phyloP scores from a whole-genome alignment of 2,888 invertebrate species.

The Orthosia incerta region DNA sequence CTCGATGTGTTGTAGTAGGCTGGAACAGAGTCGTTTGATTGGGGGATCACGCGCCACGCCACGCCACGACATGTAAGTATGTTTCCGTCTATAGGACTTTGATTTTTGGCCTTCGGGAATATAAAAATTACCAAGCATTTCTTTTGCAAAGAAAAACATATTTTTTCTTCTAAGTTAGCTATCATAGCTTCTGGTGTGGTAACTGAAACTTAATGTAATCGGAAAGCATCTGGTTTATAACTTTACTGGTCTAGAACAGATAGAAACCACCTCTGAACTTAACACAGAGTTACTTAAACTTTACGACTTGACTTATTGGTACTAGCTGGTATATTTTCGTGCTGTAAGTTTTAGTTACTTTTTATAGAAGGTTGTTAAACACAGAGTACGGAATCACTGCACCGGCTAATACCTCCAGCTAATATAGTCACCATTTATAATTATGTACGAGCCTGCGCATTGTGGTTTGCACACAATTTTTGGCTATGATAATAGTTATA shows the following conservation, averaged over 20 bases:
- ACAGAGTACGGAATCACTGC: background rate
- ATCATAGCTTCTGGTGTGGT: background rate
- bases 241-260: slow-evolving; percentile 37
- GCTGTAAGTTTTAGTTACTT: slow-evolving; percentile 33
- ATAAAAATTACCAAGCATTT: background rate
- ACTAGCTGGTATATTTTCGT: slow-evolving; percentile 12
- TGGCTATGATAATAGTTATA: no score
- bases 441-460: no score
- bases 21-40: no score
- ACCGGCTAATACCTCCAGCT: background rate
- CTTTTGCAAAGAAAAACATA: background rate
- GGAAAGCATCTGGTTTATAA: slow-evolving; percentile 40
- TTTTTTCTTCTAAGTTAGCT: background rate
- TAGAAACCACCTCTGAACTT: slow-evolving; percentile 35
- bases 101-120: background rate
- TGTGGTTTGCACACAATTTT: no score
- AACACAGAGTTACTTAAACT: slow-evolving; percentile 20
- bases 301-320: slow-evolving; percentile 27
- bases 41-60: no score
- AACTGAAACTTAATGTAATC: slow-evolving; percentile 1
- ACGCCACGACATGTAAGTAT: no score
- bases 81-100: no score
- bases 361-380: slow-evolving; percentile 46
- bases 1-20: no score
- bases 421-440: no score